These are phyloP conservation scores for Girardinus metallicus DNA, from an alignment of 2,797 vertebrate species.

Conservation along the genomic window DNA sequence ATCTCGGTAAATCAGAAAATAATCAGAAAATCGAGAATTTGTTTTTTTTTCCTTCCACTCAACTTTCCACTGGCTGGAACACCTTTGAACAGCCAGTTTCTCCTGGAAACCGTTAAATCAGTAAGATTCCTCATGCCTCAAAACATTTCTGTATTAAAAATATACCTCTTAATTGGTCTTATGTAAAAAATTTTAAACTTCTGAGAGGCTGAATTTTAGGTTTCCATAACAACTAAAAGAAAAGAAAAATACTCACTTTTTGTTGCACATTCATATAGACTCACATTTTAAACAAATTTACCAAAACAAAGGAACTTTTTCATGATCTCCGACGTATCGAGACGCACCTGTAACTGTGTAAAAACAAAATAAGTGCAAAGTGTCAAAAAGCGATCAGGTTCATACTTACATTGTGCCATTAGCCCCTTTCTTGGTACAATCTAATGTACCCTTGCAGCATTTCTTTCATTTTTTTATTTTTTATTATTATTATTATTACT, in stretches of 20 bases:
- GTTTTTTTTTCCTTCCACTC: not conserved
- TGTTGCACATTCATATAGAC: not conserved
- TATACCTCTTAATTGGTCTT: not conserved
- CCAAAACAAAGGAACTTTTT: not conserved
- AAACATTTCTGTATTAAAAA: not conserved
- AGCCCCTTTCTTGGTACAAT: slow-evolving; percentile 29
- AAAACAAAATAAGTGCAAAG: slow-evolving; percentile 60
- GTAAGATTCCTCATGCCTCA: not conserved
- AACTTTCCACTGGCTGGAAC: not conserved
- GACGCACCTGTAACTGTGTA: slow-evolving; percentile 25
- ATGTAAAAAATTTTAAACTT: not conserved
- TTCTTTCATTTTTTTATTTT: not conserved
- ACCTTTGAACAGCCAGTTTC: not conserved
- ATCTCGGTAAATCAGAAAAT: not conserved
- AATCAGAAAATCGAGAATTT: not conserved
- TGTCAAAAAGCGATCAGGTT: slow-evolving; percentile 27
- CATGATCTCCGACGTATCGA: not conserved
- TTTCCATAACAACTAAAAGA: not conserved
- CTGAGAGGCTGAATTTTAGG: not conserved
- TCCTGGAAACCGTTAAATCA: not conserved
- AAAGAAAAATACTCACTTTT: not conserved
- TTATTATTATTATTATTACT: slow-evolving; percentile 25
- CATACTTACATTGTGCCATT: slow-evolving; percentile 59
- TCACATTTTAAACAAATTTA: not conserved
- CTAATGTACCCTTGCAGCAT: slow-evolving; percentile 31